Base-by-base conservation (phyloP, 2,888 invertebrate species). In the Tuberolachnus salignus region DNA sequence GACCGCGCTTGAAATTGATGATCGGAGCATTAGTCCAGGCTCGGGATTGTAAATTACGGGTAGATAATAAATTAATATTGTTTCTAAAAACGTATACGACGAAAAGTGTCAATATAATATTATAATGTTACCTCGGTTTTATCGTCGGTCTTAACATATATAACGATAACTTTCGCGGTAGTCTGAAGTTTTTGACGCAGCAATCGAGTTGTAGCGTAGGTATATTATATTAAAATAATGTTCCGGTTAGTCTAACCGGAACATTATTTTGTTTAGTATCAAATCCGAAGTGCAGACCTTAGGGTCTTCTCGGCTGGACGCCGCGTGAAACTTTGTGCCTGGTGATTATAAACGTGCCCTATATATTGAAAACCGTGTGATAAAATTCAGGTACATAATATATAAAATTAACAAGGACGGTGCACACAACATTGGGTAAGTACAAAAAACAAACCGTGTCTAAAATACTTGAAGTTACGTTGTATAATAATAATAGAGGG, bases 201-300 rank as follows among this genome's bases (percentile, higher is more conserved):
- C 57, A 14, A 23, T 21, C 55, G 55, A 55, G 16, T 55, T 53
- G 55, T 53, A 21, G 21, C n/a, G n/a, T n/a, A n/a, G n/a, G 34
- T 34, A 34, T 55, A 55, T n/a, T n/a, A n/a, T n/a, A n/a, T n/a
- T n/a, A n/a, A n/a, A n/a, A n/a, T n/a, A n/a, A n/a, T n/a, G n/a
- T n/a, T n/a, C n/a, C n/a, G n/a, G n/a, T n/a, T n/a, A n/a, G 23
- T 44, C 57, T 23, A 23, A 71, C 46, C 57, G 57, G 44, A 71
- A 71, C 71, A 57, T 57, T 44, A 71, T 16, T 71, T 59, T 23
- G 46, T 71, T 59, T n/a, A 26, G 71, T 71, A 69, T 10, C 53
- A 69, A 67, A 34, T n/a, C 34, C 34, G 34, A n/a, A n/a, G 34
- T 34, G 34, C 3, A 34, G 6, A 34, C 34, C 34, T 34, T 34